Percentiles rank a stretch among this genome's conserved stretches.
phyloP scores from a whole-genome alignment of 2,113 vertebrate species.

The Buteo buteo region DNA sequence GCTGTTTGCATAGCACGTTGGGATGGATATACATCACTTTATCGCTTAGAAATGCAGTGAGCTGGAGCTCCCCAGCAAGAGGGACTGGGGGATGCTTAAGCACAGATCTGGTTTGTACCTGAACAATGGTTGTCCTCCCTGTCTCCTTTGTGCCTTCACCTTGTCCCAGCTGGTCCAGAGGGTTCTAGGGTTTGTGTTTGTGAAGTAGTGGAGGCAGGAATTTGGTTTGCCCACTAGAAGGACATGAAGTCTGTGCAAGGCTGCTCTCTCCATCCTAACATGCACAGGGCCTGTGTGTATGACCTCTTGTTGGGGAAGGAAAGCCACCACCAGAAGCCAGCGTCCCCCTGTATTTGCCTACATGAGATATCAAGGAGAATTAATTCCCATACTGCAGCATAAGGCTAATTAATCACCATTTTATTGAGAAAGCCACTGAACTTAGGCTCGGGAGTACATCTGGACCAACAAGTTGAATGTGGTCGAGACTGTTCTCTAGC shows the following conservation, averaged over 20 bases:
- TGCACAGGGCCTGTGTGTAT: background rate
- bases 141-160: background rate
- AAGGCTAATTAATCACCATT: background rate
- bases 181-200: background rate
- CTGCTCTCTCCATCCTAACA: background rate
- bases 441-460: background rate
- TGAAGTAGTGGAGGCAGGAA: background rate
- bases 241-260: fast-evolving
- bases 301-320: background rate
- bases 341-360: background rate
- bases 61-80: background rate
- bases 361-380: background rate
- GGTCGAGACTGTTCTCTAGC: background rate
- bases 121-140: fast-evolving
- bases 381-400: background rate
- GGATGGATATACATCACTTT: background rate
- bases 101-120: background rate
- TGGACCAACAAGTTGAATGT: background rate
- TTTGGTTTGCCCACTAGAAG: background rate
- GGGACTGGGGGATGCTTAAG: background rate
- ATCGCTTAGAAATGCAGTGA: background rate
- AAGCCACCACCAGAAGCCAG: background rate
- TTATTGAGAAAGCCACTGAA: background rate
- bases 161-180: background rate
- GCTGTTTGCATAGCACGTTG: background rate